Percentiles rank a stretch among this genome's conserved stretches.
Conservation (phyloP, 2,113 vertebrate species). For the Chloroceryle aenea region DNA sequence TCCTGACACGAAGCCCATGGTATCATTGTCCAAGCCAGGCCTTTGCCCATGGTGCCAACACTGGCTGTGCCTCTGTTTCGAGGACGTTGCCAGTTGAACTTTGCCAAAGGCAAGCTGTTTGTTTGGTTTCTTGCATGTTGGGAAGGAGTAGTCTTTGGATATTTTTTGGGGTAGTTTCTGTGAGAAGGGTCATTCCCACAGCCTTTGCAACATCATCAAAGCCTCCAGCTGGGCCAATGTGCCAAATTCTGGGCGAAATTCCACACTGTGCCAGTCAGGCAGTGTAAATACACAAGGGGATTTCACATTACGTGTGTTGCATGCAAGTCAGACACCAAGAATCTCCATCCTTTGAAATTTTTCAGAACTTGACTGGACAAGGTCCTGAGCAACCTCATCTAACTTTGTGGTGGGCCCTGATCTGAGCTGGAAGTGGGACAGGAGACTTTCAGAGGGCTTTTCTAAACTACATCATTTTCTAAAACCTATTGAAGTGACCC, state of each 20-base stretch:
- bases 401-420: background rate
- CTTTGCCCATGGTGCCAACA: background rate
- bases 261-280: background rate
- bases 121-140: background rate
- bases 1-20: background rate
- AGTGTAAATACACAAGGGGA: background rate
- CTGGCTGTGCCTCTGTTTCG: background rate
- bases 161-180: background rate
- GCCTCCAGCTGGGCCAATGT: background rate
- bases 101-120: background rate
- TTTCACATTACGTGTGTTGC: accelerated
- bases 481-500: background rate
- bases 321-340: background rate
- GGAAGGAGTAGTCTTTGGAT: background rate
- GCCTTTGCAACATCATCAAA: background rate
- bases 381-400: background rate
- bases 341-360: background rate
- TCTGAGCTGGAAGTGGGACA: background rate
- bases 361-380: background rate
- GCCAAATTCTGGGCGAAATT: background rate
- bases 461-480: background rate
- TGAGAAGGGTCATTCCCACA: background rate
- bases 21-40: background rate
- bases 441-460: background rate
- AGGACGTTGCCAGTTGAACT: background rate